Conservation (phyloP, 30 jellyfish, hydroid and myxozoan genomes). For the Rhopilema esculentum region DNA sequence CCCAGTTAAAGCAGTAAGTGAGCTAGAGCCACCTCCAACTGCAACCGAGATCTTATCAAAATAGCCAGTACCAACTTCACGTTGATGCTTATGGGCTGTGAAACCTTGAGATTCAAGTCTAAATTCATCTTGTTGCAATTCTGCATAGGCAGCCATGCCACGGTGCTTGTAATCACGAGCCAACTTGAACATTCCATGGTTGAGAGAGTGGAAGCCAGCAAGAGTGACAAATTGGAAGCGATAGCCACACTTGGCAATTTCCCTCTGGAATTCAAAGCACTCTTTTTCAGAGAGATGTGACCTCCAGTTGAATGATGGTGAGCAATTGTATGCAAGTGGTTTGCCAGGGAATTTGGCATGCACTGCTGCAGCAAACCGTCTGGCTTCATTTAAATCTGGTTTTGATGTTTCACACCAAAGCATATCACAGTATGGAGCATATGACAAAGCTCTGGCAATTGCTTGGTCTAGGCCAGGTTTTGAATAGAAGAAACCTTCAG, state of each 20-base stretch:
- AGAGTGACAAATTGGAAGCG: conserved; percentile 91
- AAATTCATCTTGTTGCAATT: conserved; percentile 84
- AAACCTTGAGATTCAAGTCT: conserved; percentile 83
- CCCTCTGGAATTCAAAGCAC: conserved; percentile 80
- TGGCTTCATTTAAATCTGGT: conserved; percentile 86
- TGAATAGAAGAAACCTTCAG: conserved; percentile 86
- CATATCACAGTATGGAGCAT: conserved; percentile 94
- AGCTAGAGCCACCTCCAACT: conserved; percentile 82
- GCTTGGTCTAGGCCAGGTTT: conserved; percentile 89
- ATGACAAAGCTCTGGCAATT: conserved; percentile 79
- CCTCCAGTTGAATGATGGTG: conserved; percentile 97
- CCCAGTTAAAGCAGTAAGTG: conserved; percentile 87
- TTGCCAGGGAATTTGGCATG: conserved; percentile 92
- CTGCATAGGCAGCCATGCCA: conserved; percentile 96
- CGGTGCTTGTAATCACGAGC: conserved; percentile 79
- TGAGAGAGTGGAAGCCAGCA: conserved; percentile 96
- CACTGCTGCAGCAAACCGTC: conserved; percentile 80
- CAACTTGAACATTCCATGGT: conserved; percentile 93
- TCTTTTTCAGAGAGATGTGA: conserved; percentile 83
- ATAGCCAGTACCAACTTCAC: conserved; percentile 97
- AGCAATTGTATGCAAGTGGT: conserved; percentile 95
- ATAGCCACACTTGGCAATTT: conserved; percentile 93
- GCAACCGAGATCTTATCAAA: conserved; percentile 87
- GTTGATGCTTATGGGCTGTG: conserved; percentile 94
- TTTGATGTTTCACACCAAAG: conserved; percentile 92